phyloP scores from a whole-genome alignment of 2,797 vertebrate genomes.

The Monodelphis domestica region DNA sequence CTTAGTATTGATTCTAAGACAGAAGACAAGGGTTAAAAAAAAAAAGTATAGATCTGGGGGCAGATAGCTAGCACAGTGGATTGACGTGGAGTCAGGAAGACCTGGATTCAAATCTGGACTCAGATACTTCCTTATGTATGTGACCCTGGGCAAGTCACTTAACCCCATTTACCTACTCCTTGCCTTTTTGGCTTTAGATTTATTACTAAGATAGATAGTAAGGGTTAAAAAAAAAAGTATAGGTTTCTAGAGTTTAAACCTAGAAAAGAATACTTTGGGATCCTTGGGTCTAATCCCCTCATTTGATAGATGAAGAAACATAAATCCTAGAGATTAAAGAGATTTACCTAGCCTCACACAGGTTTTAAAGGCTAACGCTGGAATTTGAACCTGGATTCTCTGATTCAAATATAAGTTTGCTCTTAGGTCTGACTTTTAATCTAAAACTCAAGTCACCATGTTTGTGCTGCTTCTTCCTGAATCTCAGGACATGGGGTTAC shows the following conservation, averaged over 20 bases:
- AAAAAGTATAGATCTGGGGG: no score
- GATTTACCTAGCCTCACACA: background rate
- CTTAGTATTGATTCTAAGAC: no score
- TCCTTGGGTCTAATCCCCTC: background rate
- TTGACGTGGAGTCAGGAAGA: no score
- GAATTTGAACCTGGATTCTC: background rate
- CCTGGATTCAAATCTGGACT: no score
- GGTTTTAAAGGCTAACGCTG: background rate
- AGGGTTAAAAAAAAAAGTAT: no score
- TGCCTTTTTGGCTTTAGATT: no score
- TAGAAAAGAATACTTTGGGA: background rate
- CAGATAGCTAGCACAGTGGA: no score
- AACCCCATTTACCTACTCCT: no score
- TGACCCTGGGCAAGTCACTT: no score
- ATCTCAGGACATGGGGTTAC: background rate
- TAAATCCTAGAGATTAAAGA: background rate
- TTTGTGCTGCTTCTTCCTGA: background rate
- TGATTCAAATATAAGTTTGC: background rate
- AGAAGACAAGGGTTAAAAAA: no score
- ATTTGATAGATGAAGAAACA: background rate
- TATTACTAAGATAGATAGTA: no score
- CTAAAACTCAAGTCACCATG: background rate
- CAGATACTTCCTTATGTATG: no score
- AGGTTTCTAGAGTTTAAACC: background rate
- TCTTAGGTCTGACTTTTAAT: background rate